Evolutionary conservation across 2,797 vertebrate genomes (phyloP).

Genomic region (Danio jaintianensis): DNA sequence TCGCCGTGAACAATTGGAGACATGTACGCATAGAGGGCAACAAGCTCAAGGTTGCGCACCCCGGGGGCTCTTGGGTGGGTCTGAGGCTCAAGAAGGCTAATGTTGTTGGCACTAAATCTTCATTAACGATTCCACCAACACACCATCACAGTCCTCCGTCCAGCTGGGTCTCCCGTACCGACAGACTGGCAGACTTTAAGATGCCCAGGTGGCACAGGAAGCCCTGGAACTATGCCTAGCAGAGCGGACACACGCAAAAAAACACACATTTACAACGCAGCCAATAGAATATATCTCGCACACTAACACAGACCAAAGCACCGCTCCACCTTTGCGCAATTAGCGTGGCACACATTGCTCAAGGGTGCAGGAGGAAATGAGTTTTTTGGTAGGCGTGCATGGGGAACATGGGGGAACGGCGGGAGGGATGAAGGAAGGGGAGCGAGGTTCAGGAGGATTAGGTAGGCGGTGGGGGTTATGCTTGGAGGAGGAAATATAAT

Average conservation of each 20-base stretch:
- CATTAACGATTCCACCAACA: constrained; percentile 66
- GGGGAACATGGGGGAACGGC: background rate
- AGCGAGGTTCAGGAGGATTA: constrained; percentile 72
- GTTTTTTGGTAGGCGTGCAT: constrained; percentile 66
- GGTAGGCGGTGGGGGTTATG: constrained; percentile 77
- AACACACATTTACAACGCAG: constrained; percentile 29
- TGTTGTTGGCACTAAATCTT: constrained; percentile 74
- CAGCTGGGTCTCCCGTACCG: constrained; percentile 75
- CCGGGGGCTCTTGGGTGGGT: constrained; percentile 55
- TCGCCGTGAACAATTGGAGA: constrained; percentile 29
- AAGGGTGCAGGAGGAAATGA: constrained; percentile 77
- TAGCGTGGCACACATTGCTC: constrained; percentile 78
- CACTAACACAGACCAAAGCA: constrained; percentile 43
- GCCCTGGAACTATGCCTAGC: constrained; percentile 78
- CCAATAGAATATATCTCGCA: constrained; percentile 35
- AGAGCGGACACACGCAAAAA: constrained; percentile 60
- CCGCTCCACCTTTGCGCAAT: constrained; percentile 75
- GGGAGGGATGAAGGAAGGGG: constrained; percentile 51
- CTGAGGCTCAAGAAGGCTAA: constrained; percentile 69
- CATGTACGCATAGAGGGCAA: constrained; percentile 41
- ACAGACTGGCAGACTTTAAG: constrained; percentile 75
- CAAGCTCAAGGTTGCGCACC: constrained; percentile 58
- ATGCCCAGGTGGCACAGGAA: constrained; percentile 79
- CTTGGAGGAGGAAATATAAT: constrained; percentile 81
- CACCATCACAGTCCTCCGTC: constrained; percentile 52